Evolutionary conservation across 1,140 invertebrate genomes (phyloP).

Genomic region (Bradynema listronoti): DNA sequence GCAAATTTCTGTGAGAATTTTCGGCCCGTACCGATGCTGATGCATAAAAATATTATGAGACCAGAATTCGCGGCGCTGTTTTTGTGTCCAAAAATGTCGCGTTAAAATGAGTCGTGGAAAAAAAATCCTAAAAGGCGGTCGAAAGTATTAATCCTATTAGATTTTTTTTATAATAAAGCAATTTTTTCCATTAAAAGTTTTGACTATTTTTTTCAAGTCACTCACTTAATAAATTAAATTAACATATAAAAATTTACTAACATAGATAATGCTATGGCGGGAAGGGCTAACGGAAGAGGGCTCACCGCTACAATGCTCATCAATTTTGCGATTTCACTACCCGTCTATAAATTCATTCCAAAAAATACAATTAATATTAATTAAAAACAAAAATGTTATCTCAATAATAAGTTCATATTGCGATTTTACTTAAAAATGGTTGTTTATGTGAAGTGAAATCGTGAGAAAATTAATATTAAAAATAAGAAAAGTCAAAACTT

Average conservation of each 20-base stretch:
- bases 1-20: slow-evolving; percentile 13
- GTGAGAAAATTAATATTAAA: slow-evolving; percentile 17
- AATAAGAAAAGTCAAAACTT: slow-evolving; percentile 27
- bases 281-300: slow-evolving; percentile 39
- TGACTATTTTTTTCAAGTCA: slow-evolving; percentile 10
- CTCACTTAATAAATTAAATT: slow-evolving; percentile 7
- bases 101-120: slow-evolving; percentile 43
- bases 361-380: slow-evolving; percentile 5
- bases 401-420: too few relatives aligned
- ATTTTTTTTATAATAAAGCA: neutral
- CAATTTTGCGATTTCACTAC: slow-evolving; percentile 40
- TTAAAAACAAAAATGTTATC: slow-evolving; percentile 16
- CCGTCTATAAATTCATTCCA: slow-evolving; percentile 32
- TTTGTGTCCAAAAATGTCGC: slow-evolving; percentile 40
- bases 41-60: slow-evolving; percentile 10
- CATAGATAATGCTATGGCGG: slow-evolving; percentile 38
- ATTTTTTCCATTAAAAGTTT: neutral
- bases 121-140: slow-evolving; percentile 36
- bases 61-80: slow-evolving; percentile 38
- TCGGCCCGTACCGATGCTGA: neutral
- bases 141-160: neutral
- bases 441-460: too few relatives aligned
- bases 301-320: slow-evolving; percentile 24
- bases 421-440: too few relatives aligned
- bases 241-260: slow-evolving; percentile 26